Evolutionary conservation across 1,140 invertebrate genomes (phyloP).

Genomic region (Drosophila seguyi): DNA sequence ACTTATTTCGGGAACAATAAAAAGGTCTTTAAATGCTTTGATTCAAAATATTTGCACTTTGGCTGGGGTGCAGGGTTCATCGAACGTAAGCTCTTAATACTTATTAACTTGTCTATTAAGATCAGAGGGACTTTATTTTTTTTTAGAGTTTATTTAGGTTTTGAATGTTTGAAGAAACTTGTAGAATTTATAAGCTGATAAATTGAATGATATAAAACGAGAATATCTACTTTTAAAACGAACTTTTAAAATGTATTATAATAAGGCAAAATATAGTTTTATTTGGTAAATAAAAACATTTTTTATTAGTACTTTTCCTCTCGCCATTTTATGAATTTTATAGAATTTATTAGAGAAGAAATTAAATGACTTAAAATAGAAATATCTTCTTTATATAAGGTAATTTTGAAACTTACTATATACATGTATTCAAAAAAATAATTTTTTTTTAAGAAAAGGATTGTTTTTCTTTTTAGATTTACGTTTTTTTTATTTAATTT

Average conservation of each 20-base stretch:
- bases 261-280: no score
- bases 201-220: background rate
- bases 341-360: no score
- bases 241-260: no score
- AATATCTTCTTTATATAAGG: no score
- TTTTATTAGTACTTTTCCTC: no score
- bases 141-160: background rate
- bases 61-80: slow-evolving; percentile 24
- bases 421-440: no score
- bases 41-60: slow-evolving; percentile 39
- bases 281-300: no score
- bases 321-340: no score
- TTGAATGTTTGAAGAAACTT: background rate
- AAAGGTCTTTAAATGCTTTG: slow-evolving; percentile 40
- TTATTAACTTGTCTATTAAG: slow-evolving; percentile 25
- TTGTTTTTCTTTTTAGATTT: no score
- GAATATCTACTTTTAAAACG: no score
- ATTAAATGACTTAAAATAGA: no score
- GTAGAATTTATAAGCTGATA: background rate
- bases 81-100: slow-evolving; percentile 26
- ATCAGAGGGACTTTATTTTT: background rate
- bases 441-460: no score
- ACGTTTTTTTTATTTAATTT: background rate
- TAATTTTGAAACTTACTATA: background rate
- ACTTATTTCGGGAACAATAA: slow-evolving; percentile 35